Conservation (phyloP, 2,797 vertebrate species). For the Accipiter badius region DNA sequence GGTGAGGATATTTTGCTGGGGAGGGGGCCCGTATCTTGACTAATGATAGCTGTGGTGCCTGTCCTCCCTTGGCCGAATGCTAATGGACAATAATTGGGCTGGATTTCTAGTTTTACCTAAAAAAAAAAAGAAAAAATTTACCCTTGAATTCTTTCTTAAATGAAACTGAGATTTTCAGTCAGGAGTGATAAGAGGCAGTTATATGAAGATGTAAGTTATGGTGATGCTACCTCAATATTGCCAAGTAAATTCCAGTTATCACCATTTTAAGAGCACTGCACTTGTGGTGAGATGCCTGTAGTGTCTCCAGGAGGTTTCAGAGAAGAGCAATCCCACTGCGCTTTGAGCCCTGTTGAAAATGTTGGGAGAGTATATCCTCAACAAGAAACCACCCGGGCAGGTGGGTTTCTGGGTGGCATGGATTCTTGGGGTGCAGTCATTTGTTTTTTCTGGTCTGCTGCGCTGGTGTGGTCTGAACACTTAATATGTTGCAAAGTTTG, state of each 20-base stretch:
- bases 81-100: background rate
- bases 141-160: background rate
- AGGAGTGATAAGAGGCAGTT: background rate
- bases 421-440: background rate
- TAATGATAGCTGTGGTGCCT: background rate
- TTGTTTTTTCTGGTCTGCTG: background rate
- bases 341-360: background rate
- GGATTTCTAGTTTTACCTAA: background rate
- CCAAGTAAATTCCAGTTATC: background rate
- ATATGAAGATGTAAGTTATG: background rate
- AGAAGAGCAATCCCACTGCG: background rate
- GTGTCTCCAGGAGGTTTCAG: background rate
- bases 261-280: background rate
- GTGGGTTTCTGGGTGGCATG: background rate
- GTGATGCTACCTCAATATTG: background rate
- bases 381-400: background rate
- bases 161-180: background rate
- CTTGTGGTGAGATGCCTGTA: background rate
- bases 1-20: background rate
- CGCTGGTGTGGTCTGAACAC: background rate
- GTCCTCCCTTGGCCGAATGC: fast-evolving
- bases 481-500: background rate
- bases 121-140: background rate
- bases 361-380: background rate
- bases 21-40: background rate